Percentiles rank a stretch among this genome's conserved stretches.
These are phyloP conservation scores for Adelosebastes latens DNA, from an alignment of 2,797 vertebrate genomes.

Conservation along the genomic window DNA sequence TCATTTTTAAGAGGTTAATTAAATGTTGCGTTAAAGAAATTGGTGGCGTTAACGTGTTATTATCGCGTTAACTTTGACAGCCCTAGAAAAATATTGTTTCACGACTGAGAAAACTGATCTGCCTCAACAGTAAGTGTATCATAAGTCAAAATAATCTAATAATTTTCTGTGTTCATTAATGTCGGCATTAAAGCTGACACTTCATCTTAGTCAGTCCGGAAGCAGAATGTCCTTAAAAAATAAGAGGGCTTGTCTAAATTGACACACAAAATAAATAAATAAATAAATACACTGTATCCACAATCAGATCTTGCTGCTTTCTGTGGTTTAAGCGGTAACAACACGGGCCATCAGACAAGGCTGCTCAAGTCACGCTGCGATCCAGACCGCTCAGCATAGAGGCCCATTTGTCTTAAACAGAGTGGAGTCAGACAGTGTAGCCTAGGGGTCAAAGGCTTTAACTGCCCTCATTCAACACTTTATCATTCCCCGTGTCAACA, in stretches of 20 bases:
- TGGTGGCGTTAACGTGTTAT: no score
- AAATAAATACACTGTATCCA: not conserved
- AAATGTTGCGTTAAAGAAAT: no score
- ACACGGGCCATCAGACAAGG: not conserved
- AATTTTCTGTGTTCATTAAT: not conserved
- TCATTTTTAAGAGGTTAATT: no score
- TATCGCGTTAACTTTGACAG: no score
- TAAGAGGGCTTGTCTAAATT: not conserved
- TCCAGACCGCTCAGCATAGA: not conserved
- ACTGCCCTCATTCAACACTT: slow-evolving; percentile 14
- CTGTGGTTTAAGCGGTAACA: not conserved
- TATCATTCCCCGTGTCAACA: not conserved
- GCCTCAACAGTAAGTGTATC: not conserved
- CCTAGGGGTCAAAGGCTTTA: not conserved
- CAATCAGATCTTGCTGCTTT: not conserved
- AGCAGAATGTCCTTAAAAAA: not conserved
- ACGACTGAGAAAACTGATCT: not conserved
- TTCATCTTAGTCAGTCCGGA: not conserved
- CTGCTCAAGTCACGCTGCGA: not conserved
- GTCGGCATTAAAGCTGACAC: not conserved
- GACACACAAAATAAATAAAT: not conserved
- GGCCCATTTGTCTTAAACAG: not conserved
- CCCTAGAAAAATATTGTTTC: not conserved
- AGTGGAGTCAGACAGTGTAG: not conserved
- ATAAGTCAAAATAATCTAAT: not conserved